Evolutionary conservation across 2,888 invertebrate species (phyloP).

Genomic region (Petrolisthes manimaculis): DNA sequence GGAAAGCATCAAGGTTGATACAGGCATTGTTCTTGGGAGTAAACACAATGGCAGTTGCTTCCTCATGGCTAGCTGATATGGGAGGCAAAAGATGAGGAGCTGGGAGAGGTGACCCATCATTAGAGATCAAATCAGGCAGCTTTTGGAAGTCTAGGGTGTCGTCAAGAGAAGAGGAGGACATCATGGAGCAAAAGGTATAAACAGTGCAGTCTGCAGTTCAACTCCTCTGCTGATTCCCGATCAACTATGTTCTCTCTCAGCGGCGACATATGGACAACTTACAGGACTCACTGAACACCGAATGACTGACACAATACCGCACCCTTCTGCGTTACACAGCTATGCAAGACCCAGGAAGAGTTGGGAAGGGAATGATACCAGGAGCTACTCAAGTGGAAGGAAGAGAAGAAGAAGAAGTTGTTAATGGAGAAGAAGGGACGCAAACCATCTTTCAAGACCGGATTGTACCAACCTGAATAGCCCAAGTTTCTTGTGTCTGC

Average conservation of each 20-base stretch:
- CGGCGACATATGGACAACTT: slow-evolving; percentile 30
- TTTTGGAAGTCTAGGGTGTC: too few relatives aligned
- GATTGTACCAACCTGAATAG: slow-evolving; percentile 33
- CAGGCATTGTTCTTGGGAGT: background rate
- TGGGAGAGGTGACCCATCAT: too few relatives aligned
- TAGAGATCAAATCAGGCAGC: too few relatives aligned
- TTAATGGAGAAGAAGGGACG: slow-evolving; percentile 37
- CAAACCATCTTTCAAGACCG: slow-evolving; percentile 46
- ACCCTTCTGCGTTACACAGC: background rate
- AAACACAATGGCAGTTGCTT: too few relatives aligned
- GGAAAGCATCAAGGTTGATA: slow-evolving; percentile 4
- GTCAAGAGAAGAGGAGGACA: too few relatives aligned
- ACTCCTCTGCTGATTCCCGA: slow-evolving; percentile 23
- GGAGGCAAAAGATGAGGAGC: too few relatives aligned
- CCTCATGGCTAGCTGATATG: too few relatives aligned
- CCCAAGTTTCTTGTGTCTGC: slow-evolving; percentile 42
- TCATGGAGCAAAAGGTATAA: slow-evolving; percentile 34
- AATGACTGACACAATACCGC: background rate
- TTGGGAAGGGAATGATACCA: slow-evolving; percentile 44
- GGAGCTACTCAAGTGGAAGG: slow-evolving; percentile 47
- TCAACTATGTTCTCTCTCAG: slow-evolving; percentile 16
- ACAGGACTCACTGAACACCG: slow-evolving; percentile 5
- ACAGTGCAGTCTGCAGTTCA: slow-evolving; percentile 40
- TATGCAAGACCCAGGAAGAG: too few relatives aligned
- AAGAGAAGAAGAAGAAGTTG: slow-evolving; percentile 31